Evolutionary conservation across 2,888 invertebrate species (phyloP).

Genomic region (Oscheius onirici): DNA sequence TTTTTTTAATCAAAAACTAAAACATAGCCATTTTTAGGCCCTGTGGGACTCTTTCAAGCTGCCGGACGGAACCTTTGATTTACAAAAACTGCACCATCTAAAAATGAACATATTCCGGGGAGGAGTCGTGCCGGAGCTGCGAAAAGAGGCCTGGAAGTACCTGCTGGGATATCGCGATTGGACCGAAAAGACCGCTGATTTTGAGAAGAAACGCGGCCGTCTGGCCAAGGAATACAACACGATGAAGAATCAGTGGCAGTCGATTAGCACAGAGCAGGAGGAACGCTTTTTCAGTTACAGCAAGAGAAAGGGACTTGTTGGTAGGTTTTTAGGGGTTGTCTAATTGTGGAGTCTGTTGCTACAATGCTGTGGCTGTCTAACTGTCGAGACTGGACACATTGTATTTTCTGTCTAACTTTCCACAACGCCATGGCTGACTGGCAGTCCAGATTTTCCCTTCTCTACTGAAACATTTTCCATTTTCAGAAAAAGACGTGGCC

Average conservation of each 20-base stretch:
- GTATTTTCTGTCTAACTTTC: too few relatives aligned
- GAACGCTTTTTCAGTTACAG: constrained; percentile 85
- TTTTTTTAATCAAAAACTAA: constrained; percentile 34
- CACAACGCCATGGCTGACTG: too few relatives aligned
- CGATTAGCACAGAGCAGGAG: constrained; percentile 87
- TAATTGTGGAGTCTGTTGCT: too few relatives aligned
- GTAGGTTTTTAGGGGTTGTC: constrained; percentile 75
- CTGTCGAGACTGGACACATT: too few relatives aligned
- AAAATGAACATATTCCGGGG: constrained; percentile 80
- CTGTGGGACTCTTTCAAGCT: constrained; percentile 84
- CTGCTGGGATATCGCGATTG: constrained; percentile 88
- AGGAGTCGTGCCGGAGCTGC: constrained; percentile 74
- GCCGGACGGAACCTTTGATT: constrained; percentile 82
- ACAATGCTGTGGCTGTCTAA: too few relatives aligned
- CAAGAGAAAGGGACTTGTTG: constrained; percentile 89
- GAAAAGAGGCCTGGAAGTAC: constrained; percentile 92
- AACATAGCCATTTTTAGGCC: constrained; percentile 34
- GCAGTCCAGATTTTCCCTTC: too few relatives aligned
- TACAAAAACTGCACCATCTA: constrained; percentile 80
- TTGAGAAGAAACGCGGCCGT: constrained; percentile 79
- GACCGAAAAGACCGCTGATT: constrained; percentile 81
- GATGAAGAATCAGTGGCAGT: constrained; percentile 94
- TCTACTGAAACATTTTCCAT: too few relatives aligned
- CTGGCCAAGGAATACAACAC: constrained; percentile 74
- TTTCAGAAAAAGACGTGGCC: constrained; percentile 91